phyloP scores from a whole-genome alignment of 2,888 invertebrate genomes.

The Lingula anatina region DNA sequence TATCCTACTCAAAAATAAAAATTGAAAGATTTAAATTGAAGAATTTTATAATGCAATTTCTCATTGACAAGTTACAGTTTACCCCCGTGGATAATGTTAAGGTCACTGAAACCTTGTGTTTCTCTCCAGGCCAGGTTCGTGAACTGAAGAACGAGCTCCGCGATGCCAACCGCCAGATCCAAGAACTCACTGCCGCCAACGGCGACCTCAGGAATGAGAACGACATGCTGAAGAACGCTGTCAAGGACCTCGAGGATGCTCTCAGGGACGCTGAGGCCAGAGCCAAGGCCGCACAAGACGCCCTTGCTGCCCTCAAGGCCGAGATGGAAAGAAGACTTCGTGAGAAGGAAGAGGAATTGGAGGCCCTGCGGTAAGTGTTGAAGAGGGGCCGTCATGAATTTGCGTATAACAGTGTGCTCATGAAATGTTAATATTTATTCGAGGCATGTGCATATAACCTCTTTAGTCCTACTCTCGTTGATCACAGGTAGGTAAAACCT shows the following conservation, averaged over 20 bases:
- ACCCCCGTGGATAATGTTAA: too few relatives aligned
- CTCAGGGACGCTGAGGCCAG: constrained; percentile 93
- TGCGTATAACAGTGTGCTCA: too few relatives aligned
- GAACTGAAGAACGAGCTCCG: constrained; percentile 90
- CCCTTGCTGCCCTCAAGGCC: constrained; percentile 84
- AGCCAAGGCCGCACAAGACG: constrained; percentile 77
- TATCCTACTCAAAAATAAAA: too few relatives aligned
- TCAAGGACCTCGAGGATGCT: constrained; percentile 93
- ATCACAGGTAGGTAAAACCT: too few relatives aligned
- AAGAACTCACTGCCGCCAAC: constrained; percentile 87
- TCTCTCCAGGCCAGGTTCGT: constrained; percentile 93
- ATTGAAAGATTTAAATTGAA: too few relatives aligned
- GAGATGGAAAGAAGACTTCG: constrained; percentile 94
- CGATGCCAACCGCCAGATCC: constrained; percentile 86
- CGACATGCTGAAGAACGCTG: constrained; percentile 94
- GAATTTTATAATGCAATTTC: too few relatives aligned
- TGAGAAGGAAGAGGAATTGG: constrained; percentile 98
- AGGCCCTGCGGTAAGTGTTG: constrained; percentile 86
- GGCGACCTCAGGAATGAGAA: constrained; percentile 98
- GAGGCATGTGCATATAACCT: too few relatives aligned
- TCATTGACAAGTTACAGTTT: too few relatives aligned
- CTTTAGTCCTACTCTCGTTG: too few relatives aligned
- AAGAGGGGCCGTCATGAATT: too few relatives aligned
- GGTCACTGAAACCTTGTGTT: too few relatives aligned
- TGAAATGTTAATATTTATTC: too few relatives aligned